phyloP scores from a whole-genome alignment of 2,797 vertebrate species.

The Naso thynnoides region DNA sequence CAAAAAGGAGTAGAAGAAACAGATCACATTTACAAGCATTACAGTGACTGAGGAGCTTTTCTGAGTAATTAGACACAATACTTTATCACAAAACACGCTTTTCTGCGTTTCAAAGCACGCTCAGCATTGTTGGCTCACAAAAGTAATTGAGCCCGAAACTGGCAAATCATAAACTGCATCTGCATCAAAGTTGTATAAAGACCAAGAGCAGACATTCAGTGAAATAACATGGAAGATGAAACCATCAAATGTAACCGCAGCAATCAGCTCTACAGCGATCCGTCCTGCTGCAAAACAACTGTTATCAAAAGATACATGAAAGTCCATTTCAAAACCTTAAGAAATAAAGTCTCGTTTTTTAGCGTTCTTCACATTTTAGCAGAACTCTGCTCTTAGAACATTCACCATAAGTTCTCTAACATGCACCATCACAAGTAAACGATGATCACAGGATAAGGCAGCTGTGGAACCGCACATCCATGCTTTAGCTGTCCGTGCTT shows the following conservation, averaged over 20 bases:
- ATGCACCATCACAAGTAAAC: slow-evolving; percentile 22
- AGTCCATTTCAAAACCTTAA: slow-evolving; percentile 5
- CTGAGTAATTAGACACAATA: slow-evolving; percentile 48
- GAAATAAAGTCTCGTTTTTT: not conserved
- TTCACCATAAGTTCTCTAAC: slow-evolving; percentile 19
- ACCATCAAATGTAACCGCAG: slow-evolving; percentile 44
- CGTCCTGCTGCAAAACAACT: slow-evolving; percentile 28
- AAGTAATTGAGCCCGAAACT: slow-evolving; percentile 13
- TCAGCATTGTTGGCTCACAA: slow-evolving; percentile 36
- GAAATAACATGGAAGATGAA: slow-evolving; percentile 54
- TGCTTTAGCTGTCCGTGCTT: slow-evolving; percentile 30
- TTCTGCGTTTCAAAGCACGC: slow-evolving; percentile 32
- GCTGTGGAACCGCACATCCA: slow-evolving; percentile 28
- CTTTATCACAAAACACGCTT: slow-evolving; percentile 28
- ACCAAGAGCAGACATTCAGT: slow-evolving; percentile 24
- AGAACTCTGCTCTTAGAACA: not conserved
- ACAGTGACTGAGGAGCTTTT: slow-evolving; percentile 40
- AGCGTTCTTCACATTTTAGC: slow-evolving; percentile 10
- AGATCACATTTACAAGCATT: slow-evolving; percentile 38
- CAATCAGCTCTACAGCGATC: slow-evolving; percentile 44
- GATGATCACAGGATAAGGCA: slow-evolving; percentile 25
- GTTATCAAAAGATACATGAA: slow-evolving; percentile 34
- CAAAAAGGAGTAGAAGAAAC: slow-evolving; percentile 25
- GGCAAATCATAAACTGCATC: slow-evolving; percentile 42
- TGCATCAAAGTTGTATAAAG: slow-evolving; percentile 42